A percentile compares a stretch with the other conserved stretches of the same genome.
Conservation (phyloP, 2,797 vertebrate genomes). For the Uromys caudimaculatus region DNA sequence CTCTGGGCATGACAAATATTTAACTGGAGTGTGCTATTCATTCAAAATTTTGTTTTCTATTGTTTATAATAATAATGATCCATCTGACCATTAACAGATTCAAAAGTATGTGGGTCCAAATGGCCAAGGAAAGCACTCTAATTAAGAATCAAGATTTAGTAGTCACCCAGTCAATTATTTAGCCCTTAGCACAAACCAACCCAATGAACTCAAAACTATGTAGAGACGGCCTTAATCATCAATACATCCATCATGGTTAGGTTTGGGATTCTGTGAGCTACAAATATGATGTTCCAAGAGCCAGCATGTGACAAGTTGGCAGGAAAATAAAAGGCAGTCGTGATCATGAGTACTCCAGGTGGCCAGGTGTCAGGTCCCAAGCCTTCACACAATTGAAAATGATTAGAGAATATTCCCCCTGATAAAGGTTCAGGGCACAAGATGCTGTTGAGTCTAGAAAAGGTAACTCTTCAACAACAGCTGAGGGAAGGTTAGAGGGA, state of each 20-base stretch:
- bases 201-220: constrained; percentile 32
- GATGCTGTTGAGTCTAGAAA: constrained; percentile 35
- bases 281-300: constrained; percentile 59
- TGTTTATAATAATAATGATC: background rate
- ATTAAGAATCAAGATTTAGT: constrained; percentile 23
- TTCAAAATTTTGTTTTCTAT: background rate
- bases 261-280: constrained; percentile 40
- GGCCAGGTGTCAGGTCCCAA: constrained; percentile 71
- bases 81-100: constrained; percentile 19
- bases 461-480: constrained; percentile 58
- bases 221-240: constrained; percentile 5
- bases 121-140: background rate
- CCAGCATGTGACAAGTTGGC: constrained; percentile 69
- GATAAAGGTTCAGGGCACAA: constrained; percentile 57
- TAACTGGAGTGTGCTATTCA: background rate
- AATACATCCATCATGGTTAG: constrained; percentile 55
- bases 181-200: constrained; percentile 44
- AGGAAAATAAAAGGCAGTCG: constrained; percentile 75
- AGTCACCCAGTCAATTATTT: constrained; percentile 21
- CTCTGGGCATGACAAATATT: background rate
- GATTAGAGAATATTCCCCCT: constrained; percentile 57
- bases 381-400: constrained; percentile 70
- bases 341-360: constrained; percentile 63
- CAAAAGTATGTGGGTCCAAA: constrained; percentile 27
- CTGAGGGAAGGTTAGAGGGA: constrained; percentile 64